A percentile compares a stretch with the other conserved stretches of the same genome.
Conservation (phyloP, 2,113 vertebrate species). For the Rhinogobius similis region DNA sequence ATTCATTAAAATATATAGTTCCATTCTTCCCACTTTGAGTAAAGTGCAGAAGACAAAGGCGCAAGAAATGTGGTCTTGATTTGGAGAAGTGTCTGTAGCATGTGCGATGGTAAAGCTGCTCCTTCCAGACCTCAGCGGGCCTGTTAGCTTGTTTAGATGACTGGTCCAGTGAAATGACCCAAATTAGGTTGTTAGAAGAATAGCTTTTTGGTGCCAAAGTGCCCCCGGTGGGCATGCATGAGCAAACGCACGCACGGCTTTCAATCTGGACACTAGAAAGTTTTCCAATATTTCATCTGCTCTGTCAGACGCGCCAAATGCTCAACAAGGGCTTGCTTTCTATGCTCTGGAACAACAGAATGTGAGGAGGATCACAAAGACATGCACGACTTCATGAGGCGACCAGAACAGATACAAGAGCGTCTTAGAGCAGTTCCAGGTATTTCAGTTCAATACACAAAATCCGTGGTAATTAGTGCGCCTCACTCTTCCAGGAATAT, state of each 20-base stretch:
- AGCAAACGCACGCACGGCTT: conserved; percentile 51
- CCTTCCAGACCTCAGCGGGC: conserved; percentile 55
- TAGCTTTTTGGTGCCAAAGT: conserved; percentile 63
- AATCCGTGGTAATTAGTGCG: too few species aligned
- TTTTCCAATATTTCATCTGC: conserved; percentile 70
- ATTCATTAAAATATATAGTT: background rate
- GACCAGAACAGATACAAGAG: background rate
- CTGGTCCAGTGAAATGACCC: conserved; percentile 65
- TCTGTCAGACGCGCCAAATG: conserved; percentile 53
- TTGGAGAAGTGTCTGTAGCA: conserved; percentile 36
- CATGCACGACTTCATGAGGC: conserved; percentile 14
- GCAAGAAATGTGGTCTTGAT: conserved; percentile 38
- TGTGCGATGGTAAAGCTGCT: conserved; percentile 45
- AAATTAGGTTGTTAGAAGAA: conserved; percentile 64
- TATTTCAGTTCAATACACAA: background rate
- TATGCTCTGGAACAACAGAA: conserved; percentile 36
- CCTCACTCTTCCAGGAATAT: too few species aligned
- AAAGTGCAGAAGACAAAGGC: conserved; percentile 19
- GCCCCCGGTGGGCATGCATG: conserved; percentile 51
- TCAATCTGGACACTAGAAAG: conserved; percentile 58
- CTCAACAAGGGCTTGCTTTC: conserved; percentile 37
- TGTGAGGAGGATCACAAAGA: conserved; percentile 37
- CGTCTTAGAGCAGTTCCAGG: background rate
- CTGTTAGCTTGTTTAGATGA: conserved; percentile 68
- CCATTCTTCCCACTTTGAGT: too few species aligned